Conservation (phyloP, 2,113 vertebrate species). For the Ceratotherium simum region DNA sequence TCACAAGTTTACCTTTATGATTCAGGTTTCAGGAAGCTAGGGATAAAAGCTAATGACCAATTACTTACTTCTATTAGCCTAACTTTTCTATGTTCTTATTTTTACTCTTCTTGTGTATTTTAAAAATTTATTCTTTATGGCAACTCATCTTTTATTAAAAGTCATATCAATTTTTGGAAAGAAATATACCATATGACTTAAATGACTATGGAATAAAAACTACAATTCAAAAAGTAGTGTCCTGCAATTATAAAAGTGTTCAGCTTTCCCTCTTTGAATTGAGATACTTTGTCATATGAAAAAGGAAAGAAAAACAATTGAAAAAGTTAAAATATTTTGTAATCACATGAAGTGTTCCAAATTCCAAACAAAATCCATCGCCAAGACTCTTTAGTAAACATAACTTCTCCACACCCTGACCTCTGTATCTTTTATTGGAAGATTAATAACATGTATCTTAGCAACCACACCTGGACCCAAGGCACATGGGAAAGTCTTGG, state of each 20-base stretch:
- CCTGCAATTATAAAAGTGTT: background rate
- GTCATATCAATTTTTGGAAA: background rate
- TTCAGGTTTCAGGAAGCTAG: background rate
- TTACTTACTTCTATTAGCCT: background rate
- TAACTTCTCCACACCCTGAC: slow-evolving; percentile 80
- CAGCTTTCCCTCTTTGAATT: background rate
- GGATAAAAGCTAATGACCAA: background rate
- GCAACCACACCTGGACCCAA: slow-evolving; percentile 85
- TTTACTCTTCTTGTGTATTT: background rate
- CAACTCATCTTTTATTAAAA: background rate
- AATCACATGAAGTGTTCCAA: slow-evolving; percentile 31
- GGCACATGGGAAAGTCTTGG: slow-evolving; percentile 80
- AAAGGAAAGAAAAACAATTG: background rate
- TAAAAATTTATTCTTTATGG: background rate
- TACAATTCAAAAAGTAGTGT: background rate
- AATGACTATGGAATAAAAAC: background rate
- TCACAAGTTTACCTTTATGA: background rate
- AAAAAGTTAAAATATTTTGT: slow-evolving; percentile 47
- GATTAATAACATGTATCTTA: slow-evolving; percentile 87
- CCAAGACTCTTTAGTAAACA: slow-evolving; percentile 78
- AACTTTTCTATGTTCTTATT: background rate
- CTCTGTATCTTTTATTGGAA: slow-evolving; percentile 84
- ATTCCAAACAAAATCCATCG: slow-evolving; percentile 77
- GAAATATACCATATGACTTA: background rate
- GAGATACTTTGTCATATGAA: background rate